Conservation (phyloP, 2,888 invertebrate species). For the Byasa hedistus region DNA sequence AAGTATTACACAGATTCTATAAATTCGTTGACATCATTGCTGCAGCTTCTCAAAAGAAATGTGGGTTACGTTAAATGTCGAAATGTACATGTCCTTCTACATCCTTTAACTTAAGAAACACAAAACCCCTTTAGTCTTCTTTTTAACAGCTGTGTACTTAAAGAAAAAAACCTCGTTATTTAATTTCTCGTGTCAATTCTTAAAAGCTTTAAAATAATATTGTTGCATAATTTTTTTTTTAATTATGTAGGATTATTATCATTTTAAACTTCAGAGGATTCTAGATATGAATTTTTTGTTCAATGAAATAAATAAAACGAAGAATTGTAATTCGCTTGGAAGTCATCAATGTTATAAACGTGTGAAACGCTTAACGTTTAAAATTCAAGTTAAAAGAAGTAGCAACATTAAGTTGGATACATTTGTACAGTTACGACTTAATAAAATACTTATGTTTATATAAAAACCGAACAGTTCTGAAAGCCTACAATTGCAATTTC, state of each 20-base stretch:
- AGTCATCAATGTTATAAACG: constrained; percentile 7
- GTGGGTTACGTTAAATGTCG: background rate
- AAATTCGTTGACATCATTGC: background rate
- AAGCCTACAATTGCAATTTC: constrained; percentile 5
- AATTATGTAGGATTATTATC: background rate
- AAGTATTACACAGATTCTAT: background rate
- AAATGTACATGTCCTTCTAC: background rate
- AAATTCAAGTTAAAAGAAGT: background rate
- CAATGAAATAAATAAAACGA: background rate
- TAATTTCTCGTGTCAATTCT: background rate
- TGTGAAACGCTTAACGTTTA: background rate
- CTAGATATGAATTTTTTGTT: background rate
- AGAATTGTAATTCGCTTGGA: constrained; percentile 6
- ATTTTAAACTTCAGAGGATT: background rate
- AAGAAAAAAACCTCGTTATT: background rate
- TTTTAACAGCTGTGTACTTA: background rate
- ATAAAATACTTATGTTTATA: background rate
- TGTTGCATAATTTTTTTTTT: background rate
- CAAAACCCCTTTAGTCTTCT: background rate
- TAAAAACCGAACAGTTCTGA: background rate
- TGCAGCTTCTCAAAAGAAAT: background rate
- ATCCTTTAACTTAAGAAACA: background rate
- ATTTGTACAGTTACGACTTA: background rate
- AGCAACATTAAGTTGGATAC: background rate
- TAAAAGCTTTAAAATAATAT: background rate